A percentile compares a stretch with the other conserved stretches of the same genome.
These are phyloP conservation scores for Hartigia nigra DNA, from an alignment of 2,888 invertebrate genomes.

Conservation along the genomic window DNA sequence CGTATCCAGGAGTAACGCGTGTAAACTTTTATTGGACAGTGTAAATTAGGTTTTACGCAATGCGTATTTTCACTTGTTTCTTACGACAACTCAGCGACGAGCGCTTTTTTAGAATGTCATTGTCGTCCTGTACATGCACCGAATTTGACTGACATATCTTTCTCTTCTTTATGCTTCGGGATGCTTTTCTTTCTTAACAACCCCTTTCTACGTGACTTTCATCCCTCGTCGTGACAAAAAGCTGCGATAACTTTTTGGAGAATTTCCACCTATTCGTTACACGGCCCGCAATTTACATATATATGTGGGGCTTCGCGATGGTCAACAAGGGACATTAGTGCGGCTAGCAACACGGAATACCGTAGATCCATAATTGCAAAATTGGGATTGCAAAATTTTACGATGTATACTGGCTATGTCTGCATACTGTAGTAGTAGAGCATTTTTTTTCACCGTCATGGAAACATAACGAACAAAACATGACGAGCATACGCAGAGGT, in stretches of 20 bases:
- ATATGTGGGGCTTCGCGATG: neutral
- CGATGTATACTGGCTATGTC: neutral
- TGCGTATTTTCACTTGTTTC: neutral
- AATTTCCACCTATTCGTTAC: neutral
- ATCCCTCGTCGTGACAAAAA: neutral
- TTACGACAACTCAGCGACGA: neutral
- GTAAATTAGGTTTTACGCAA: neutral
- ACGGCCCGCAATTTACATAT: neutral
- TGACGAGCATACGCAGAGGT: neutral
- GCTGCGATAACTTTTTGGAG: neutral
- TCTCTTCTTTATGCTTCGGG: neutral
- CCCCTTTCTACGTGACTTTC: neutral
- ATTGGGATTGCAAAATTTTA: neutral
- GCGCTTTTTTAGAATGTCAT: neutral
- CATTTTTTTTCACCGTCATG: neutral
- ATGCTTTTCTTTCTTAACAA: neutral
- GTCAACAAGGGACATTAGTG: neutral
- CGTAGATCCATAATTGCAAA: neutral
- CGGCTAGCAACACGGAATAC: neutral
- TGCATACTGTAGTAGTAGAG: neutral
- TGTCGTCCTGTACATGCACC: neutral
- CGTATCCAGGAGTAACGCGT: neutral
- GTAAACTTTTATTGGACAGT: neutral
- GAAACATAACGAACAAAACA: neutral
- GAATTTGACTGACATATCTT: neutral